Percentiles rank a stretch among this genome's conserved stretches.
Conservation (phyloP, 2,113 vertebrate genomes). For the Prietella phreatophila region DNA sequence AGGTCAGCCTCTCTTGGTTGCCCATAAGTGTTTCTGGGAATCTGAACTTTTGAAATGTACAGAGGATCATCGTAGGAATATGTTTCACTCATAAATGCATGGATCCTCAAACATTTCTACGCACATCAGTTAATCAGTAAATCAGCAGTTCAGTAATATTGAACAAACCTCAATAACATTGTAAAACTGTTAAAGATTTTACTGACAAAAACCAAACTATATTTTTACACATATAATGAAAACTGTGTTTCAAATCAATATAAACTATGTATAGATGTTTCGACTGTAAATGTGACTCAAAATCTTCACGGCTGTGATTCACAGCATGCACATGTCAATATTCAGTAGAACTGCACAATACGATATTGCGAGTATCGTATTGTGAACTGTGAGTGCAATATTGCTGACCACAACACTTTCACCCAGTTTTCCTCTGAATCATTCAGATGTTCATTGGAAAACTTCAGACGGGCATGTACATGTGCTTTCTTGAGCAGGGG, state of each 20-base stretch:
- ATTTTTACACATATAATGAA: not conserved
- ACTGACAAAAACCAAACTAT: not conserved
- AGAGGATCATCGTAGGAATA: not conserved
- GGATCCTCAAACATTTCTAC: not conserved
- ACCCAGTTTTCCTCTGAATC: too few relatives aligned
- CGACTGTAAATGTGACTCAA: not conserved
- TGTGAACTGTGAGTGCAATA: not conserved
- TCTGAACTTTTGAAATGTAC: conserved; percentile 28
- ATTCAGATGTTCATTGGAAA: too few relatives aligned
- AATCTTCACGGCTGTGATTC: not conserved
- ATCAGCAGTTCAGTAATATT: not conserved
- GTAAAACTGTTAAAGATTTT: too few relatives aligned
- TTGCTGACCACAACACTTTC: too few relatives aligned
- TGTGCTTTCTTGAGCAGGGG: too few relatives aligned
- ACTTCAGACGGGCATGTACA: too few relatives aligned
- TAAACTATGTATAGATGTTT: not conserved
- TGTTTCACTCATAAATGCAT: not conserved
- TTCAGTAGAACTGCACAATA: not conserved
- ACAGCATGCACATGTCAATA: not conserved
- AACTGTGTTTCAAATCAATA: not conserved
- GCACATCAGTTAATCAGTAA: not conserved
- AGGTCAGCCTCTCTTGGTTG: conserved; percentile 36
- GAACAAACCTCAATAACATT: not conserved
- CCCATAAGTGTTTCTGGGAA: conserved; percentile 21
- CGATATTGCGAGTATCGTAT: too few relatives aligned